Evolutionary conservation across 2,113 vertebrate species (phyloP), one percentile per base, ranked within the genome.

Genomic region (Leptodactylus fuscus): DNA sequence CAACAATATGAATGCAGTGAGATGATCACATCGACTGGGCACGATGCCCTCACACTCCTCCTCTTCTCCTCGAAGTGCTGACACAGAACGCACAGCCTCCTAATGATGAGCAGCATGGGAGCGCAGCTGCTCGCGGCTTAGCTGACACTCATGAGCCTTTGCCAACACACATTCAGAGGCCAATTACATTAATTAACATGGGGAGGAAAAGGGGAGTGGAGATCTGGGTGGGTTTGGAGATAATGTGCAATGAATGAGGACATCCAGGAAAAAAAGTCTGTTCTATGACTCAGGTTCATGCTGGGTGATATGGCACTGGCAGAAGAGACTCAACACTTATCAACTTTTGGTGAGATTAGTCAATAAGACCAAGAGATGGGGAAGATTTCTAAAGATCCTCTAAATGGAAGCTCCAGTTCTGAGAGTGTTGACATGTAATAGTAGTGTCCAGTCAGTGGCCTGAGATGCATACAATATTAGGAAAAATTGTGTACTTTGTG

Each of bases 181-280:
- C 83, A 85, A 85, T 85, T 85, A 85, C 83, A 85, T 85, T 78
- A 85, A 85, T 85, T 85, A 85, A 55, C 83, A 18, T 12, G 29
- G 48, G 75, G 32, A 77, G 44, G 44, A 70, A 48, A 78, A 67
- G 62, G 58, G 75, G 74, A 79, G 60, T 49, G 29, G 58, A 85
- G 74, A 78, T 24, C 65, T 36, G 71, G 75, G 75, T 34, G n/a
- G 74, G 58, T 49, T 78, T 49, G 44, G 41, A 85, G 44, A 85
- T 78, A 78, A 53, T 69, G 29, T 85, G 83, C 49, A 44, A 78
- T 77, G 46, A 79, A 46, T 85, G 34, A 78, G 74, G 22, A 34
- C 58, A 53, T 69, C 29, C 82, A 84, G 22, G n/a, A 46, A 75
- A 74, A 49, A 73, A 74, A 20, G 48, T 7, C 9, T 44, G 9